Conservation (phyloP, 2,113 vertebrate species). For the Sinocyclocheilus rhinocerous region DNA sequence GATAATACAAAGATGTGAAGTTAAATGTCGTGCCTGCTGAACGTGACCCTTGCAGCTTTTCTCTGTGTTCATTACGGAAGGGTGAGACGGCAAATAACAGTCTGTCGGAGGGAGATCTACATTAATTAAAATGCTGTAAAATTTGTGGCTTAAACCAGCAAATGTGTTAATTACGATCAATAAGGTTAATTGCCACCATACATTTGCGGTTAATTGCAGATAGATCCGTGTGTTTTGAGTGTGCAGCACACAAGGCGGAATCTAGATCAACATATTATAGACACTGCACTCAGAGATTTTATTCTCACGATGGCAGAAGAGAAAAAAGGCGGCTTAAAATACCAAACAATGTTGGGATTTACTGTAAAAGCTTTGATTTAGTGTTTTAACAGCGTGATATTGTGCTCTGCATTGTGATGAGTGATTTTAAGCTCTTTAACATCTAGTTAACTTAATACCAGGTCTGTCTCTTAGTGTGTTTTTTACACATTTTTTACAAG, state of each 20-base stretch:
- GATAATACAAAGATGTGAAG: constrained; percentile 8
- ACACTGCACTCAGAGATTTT: neutral
- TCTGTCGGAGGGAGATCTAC: neutral
- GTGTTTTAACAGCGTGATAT: constrained; percentile 5
- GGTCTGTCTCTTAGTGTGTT: neutral
- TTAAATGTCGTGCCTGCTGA: neutral
- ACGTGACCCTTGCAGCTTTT: neutral
- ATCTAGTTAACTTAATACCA: constrained; percentile 28
- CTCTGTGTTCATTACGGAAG: constrained; percentile 7
- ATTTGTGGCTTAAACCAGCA: neutral
- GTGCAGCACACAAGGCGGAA: neutral
- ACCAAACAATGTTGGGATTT: neutral
- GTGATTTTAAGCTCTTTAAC: constrained; percentile 34
- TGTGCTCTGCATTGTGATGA: neutral
- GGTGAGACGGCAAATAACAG: neutral
- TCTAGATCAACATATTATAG: constrained; percentile 25
- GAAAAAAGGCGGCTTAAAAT: neutral
- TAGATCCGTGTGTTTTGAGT: constrained; percentile 4
- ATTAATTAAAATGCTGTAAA: constrained; percentile 36
- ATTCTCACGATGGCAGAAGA: neutral
- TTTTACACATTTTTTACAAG: constrained; percentile 9
- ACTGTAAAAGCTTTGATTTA: constrained; percentile 16
- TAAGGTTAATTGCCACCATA: constrained; percentile 41
- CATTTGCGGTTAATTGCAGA: constrained; percentile 32
- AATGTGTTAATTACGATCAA: constrained; percentile 32